Evolutionary conservation across 2,888 invertebrate species (phyloP), one percentile per base, ranked within the genome.

Genomic region (Globia sparganii): DNA sequence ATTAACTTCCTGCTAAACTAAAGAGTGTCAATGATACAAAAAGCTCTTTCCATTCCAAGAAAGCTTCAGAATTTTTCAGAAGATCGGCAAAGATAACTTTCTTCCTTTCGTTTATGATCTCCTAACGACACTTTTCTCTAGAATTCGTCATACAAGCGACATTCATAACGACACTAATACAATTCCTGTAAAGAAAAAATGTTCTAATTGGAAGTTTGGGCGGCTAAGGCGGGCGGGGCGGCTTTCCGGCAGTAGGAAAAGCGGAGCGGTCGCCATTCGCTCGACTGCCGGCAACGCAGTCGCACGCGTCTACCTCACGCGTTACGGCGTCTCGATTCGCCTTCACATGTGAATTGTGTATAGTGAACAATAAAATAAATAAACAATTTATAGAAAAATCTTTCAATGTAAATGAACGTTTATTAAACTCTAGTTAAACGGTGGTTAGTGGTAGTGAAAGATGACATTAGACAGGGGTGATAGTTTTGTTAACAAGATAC

Each of bases 391-490:
- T 67, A 31, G 58, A n/a, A 77, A 58, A 56, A 37, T 59, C 40
- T 58, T 58, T 31, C 46, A 72, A 80, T 87, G 85, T 80, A 66
- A 79, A 84, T 81, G 69, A 80, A 77, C 69, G 80, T 79, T 53
- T 62, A 40, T 72, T 71, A 40, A 73, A 73, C 69, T 72, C 72
- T 75, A 40, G 67, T 37, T 34, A 28, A 80, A 68, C 81, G 80
- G 81, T 86, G 76, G 72, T 78, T 61, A 88, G 90, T 91, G 91
- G 75, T 78, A 86, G 93, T 94, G 93, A 90, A 95, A 90, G 84
- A 96, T 96, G 96, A 96, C 96, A 89, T 93, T 96, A 93, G 96
- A 96, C 92, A 92, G 94, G 88, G 94, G 94, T 89, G 96, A 96
- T 81, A 95, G 94, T 93, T 95, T 96, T 82, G 93, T 95, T 86